These are phyloP conservation scores for Enteromius radiatus DNA, from an alignment of 2,797 vertebrate species.

Conservation along the genomic window DNA sequence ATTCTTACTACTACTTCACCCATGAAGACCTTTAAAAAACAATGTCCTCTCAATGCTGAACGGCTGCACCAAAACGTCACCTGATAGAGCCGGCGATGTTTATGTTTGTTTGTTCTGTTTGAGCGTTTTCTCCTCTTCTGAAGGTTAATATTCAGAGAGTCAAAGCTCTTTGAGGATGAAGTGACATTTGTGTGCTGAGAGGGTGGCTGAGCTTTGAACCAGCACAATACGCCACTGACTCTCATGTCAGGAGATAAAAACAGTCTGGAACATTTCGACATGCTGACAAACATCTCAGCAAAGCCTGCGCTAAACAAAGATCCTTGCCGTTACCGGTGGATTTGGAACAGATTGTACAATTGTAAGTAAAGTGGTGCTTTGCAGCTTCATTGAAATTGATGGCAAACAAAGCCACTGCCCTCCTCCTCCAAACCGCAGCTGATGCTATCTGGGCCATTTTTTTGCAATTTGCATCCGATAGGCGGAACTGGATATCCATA, in stretches of 20 bases:
- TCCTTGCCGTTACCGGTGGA: not conserved
- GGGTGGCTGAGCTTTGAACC: slow-evolving; percentile 53
- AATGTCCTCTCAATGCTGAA: not conserved
- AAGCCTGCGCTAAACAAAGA: not conserved
- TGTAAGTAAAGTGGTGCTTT: not conserved
- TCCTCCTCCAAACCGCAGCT: slow-evolving; percentile 5
- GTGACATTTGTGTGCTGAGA: slow-evolving; percentile 54
- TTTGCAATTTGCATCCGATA: slow-evolving; percentile 42
- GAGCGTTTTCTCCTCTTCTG: slow-evolving; percentile 46
- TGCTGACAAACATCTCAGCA: slow-evolving; percentile 25
- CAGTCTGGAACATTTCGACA: slow-evolving; percentile 20
- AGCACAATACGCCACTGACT: slow-evolving; percentile 22
- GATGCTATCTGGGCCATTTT: slow-evolving; percentile 50
- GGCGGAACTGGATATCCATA: slow-evolving; percentile 50
- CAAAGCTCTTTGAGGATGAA: slow-evolving; percentile 48
- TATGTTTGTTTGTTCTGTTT: slow-evolving; percentile 39
- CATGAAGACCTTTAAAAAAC: not conserved
- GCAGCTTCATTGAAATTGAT: slow-evolving; percentile 37
- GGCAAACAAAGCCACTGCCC: slow-evolving; percentile 1
- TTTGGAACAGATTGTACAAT: slow-evolving; percentile 10
- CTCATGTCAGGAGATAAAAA: slow-evolving; percentile 48
- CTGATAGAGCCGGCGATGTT: not conserved
- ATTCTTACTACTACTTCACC: not conserved
- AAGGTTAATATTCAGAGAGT: slow-evolving; percentile 34
- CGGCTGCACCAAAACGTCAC: not conserved